phyloP scores from a whole-genome alignment of 2,113 vertebrate species.

The Riparia riparia region DNA sequence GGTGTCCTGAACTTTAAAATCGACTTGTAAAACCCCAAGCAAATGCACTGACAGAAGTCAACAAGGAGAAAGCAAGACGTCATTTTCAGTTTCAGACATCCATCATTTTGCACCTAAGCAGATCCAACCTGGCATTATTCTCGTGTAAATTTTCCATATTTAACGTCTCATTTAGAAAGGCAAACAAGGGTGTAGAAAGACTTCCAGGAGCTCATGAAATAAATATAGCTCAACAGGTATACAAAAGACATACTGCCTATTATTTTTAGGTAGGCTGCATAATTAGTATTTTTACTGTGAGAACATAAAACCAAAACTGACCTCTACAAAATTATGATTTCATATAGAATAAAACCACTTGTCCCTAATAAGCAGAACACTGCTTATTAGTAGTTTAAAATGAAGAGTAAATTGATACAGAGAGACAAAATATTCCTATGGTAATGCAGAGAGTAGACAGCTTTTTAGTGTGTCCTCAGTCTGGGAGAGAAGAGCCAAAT shows the following conservation, averaged over 20 bases:
- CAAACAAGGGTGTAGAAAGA: conserved; percentile 8
- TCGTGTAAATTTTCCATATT: background rate
- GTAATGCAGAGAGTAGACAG: background rate
- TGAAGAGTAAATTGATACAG: background rate
- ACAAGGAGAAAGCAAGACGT: background rate
- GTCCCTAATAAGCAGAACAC: too few relatives aligned
- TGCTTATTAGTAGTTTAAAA: background rate
- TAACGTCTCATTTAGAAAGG: background rate
- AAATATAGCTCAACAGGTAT: background rate
- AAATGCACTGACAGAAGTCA: background rate
- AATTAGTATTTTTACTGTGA: background rate
- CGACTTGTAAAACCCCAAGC: background rate
- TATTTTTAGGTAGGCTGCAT: background rate
- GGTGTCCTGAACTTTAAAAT: background rate
- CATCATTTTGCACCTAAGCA: background rate
- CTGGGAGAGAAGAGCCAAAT: background rate
- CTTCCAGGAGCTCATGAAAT: background rate
- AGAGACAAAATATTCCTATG: background rate
- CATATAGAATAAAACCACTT: background rate
- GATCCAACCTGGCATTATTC: background rate
- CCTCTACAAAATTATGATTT: background rate
- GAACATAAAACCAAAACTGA: background rate
- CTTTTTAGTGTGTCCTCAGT: background rate
- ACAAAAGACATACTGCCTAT: background rate
- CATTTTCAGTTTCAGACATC: background rate